A percentile compares a stretch with the other conserved stretches of the same genome.
Conservation (phyloP, 2,797 vertebrate genomes). For the Arremon aurantiirostris region DNA sequence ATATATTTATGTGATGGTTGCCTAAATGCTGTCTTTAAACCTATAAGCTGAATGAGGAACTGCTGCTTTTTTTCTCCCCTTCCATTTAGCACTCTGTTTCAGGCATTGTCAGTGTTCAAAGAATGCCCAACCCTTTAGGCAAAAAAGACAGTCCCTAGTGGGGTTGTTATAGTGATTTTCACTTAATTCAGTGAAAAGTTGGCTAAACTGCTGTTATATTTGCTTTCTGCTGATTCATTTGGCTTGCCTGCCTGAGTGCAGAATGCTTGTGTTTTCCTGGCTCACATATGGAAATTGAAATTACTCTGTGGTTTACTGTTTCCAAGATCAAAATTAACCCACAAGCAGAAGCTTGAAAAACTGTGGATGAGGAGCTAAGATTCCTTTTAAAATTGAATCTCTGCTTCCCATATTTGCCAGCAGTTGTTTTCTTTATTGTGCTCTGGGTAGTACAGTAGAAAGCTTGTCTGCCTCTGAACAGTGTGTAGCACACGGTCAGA, state of each 20-base stretch:
- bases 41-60: not conserved
- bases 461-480: not conserved
- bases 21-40: not conserved
- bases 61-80: not conserved
- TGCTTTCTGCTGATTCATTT: not conserved
- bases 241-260: not conserved
- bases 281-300: not conserved
- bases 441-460: not conserved
- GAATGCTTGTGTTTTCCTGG: not conserved
- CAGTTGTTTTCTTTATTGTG: not conserved
- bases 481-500: not conserved
- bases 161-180: not conserved
- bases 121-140: not conserved
- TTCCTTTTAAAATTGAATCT: not conserved
- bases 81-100: not conserved
- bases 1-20: not conserved
- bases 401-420: not conserved
- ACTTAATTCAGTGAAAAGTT: not conserved
- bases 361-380: not conserved
- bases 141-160: not conserved
- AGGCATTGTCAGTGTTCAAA: not conserved
- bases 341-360: not conserved
- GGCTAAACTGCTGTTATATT: not conserved
- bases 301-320: not conserved
- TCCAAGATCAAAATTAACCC: constrained; percentile 7